Evolutionary conservation across 2,888 invertebrate genomes (phyloP), one percentile per base, ranked within the genome.

Genomic region (Polydrusus tereticollis): DNA sequence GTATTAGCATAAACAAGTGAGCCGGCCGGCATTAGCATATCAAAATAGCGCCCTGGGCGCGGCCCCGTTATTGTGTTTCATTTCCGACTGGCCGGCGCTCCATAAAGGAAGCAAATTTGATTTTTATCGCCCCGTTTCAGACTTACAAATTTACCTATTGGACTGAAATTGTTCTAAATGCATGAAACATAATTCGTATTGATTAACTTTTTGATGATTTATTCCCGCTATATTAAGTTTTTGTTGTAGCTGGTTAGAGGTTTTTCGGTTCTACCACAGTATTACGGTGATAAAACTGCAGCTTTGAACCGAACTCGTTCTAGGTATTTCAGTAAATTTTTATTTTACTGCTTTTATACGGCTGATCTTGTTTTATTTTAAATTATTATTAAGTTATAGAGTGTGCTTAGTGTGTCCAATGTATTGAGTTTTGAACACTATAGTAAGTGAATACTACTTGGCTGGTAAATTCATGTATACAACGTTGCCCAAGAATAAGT

Each of bases 1-100:
- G 58, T 57, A 74, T 74, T 74, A 69, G 69, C 74, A 75, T 75
- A 75, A 75, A 73, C 72, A 73, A 75, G 72, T 73, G 75, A 64
- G 63, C 55, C 29, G 45, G 62, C 18, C 43, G 68, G 62, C 57
- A 75, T 75, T 75, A 71, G 75, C 75, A 75, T 75, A 75, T 73
- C 75, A 75, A 75, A 75, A 75, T 75, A 75, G 65, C 70, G 65
- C 75, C 67, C 68, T 20, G 67, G 72, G 73, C 70, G 60, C 60
- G 64, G 69, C 72, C 26, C 21, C 70, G 57, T 75, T 75, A 75
- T 75, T 75, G 75, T 72, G 71, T 75, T 74, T 70, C 72, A 74
- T 69, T 72, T 74, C 74, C 74, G 72, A 58, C 59, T 38, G 69
- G 69, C 62, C 66, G 63, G 67, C 69, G 69, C 55, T 72, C 63